Percentiles rank a stretch among this genome's conserved stretches.
Conservation (phyloP, 2,888 invertebrate genomes). For the Epinotia demarniana region DNA sequence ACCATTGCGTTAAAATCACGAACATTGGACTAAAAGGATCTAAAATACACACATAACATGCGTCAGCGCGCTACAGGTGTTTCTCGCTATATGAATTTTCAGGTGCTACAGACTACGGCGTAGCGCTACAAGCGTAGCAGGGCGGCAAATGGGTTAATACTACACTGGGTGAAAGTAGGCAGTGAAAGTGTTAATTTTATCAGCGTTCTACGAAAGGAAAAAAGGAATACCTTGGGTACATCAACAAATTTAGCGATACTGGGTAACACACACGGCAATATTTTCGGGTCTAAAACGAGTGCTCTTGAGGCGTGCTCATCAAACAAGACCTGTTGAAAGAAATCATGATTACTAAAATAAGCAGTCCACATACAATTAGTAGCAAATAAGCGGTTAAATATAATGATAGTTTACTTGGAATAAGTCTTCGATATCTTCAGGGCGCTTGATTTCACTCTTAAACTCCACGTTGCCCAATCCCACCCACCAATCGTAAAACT, state of each 20-base stretch:
- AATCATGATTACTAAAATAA: neutral
- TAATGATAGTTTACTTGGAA: slow-evolving; percentile 75
- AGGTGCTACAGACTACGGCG: no score
- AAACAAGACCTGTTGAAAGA: slow-evolving; percentile 73
- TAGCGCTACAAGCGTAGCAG: no score
- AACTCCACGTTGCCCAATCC: slow-evolving; percentile 77
- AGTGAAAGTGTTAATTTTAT: no score
- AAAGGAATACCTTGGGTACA: slow-evolving; percentile 61
- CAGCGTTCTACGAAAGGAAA: neutral
- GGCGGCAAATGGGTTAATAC: neutral
- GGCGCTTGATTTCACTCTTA: slow-evolving; percentile 77
- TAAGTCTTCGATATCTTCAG: slow-evolving; percentile 82
- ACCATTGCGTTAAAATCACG: no score
- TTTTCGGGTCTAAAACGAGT: slow-evolving; percentile 72
- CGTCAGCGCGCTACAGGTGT: no score
- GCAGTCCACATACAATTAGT: neutral
- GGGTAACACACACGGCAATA: slow-evolving; percentile 74
- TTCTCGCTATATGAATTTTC: no score
- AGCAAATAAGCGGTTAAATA: neutral
- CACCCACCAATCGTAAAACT: slow-evolving; percentile 84
- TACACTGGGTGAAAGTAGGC: neutral
- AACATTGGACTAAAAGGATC: no score
- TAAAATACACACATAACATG: no score
- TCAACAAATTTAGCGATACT: slow-evolving; percentile 67
- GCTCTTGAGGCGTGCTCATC: slow-evolving; percentile 78